Conservation (phyloP, 2,113 vertebrate species). For the Lophotis ruficrista region DNA sequence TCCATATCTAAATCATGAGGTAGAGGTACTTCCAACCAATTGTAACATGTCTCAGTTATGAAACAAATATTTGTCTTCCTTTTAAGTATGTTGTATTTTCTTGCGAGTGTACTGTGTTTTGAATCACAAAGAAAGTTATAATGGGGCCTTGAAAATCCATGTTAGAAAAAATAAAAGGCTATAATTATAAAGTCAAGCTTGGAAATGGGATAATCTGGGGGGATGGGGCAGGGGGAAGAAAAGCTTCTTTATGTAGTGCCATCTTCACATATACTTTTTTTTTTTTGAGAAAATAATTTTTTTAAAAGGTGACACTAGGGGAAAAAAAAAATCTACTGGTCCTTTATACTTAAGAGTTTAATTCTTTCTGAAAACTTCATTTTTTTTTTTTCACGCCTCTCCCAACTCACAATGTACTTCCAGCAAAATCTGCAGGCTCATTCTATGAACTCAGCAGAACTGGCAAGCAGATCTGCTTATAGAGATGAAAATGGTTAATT, state of each 20-base stretch:
- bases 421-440: background rate
- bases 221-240: too few species aligned
- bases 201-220: too few species aligned
- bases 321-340: background rate
- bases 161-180: background rate
- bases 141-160: background rate
- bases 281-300: background rate
- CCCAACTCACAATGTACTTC: background rate
- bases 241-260: background rate
- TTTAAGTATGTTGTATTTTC: background rate
- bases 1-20: background rate
- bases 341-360: background rate
- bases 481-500: background rate
- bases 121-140: background rate
- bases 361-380: background rate
- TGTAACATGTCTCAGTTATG: background rate
- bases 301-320: background rate
- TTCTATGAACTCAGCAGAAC: background rate
- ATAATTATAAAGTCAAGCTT: background rate
- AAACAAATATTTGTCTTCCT: background rate
- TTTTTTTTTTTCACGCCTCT: background rate
- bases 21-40: background rate
- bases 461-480: background rate
- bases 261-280: background rate
- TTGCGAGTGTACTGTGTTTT: background rate